Percentiles rank a stretch among this genome's conserved stretches.
These are phyloP conservation scores for Heliconius cydno DNA, from an alignment of 2,888 invertebrate species.

Conservation along the genomic window DNA sequence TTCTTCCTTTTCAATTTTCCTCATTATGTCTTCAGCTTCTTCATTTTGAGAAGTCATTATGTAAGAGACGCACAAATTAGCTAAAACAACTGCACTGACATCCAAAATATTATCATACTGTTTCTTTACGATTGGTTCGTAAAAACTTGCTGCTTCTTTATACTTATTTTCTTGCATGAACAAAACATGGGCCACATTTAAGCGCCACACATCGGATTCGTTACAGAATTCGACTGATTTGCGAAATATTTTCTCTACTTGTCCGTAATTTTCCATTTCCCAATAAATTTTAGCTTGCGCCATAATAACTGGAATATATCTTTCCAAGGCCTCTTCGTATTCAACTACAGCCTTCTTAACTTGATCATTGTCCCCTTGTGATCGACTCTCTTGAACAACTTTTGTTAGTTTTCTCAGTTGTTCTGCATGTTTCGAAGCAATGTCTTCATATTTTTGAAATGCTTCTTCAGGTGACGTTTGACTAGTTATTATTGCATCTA, in stretches of 20 bases:
- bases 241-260: conserved; percentile 98
- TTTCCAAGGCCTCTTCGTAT: conserved; percentile 94
- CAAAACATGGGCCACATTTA: conserved; percentile 99
- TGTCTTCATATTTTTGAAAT: conserved; percentile 96
- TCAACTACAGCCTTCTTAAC: conserved; percentile 95
- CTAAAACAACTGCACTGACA: conserved; percentile 98
- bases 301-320: conserved; percentile 99
- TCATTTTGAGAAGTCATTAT: conserved; percentile 99
- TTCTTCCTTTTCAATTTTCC: conserved; percentile 99
- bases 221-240: conserved; percentile 99
- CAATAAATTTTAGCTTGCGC: conserved; percentile 99
- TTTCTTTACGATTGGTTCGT: conserved; percentile 98
- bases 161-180: conserved; percentile 99
- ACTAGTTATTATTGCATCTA: conserved; percentile 98
- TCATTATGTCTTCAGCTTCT: conserved; percentile 99
- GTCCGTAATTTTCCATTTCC: conserved; percentile 97
- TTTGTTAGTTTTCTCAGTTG: conserved; percentile 95
- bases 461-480: conserved; percentile 99
- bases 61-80: conserved; percentile 99
- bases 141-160: conserved; percentile 98
- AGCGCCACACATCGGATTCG: conserved; percentile 97
- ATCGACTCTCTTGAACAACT: conserved; percentile 95
- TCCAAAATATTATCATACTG: conserved; percentile 96
- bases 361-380: conserved; percentile 93
- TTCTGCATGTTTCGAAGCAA: conserved; percentile 95